Evolutionary conservation across 2,888 invertebrate species (phyloP).

Genomic region (Oxyscelio sp.): DNA sequence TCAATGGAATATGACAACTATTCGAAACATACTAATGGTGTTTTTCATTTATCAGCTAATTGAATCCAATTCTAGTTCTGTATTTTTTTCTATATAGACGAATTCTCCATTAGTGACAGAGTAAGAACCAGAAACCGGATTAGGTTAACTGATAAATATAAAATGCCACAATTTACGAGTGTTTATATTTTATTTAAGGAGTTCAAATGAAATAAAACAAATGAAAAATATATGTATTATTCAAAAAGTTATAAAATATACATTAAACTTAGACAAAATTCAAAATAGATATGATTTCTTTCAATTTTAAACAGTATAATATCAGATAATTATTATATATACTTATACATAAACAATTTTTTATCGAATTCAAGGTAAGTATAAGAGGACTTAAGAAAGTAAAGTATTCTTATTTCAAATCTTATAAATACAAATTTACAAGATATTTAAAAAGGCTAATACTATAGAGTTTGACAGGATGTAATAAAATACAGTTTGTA

Average conservation of each 20-base stretch:
- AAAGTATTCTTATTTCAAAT: conserved; percentile 20
- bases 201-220: background rate
- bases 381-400: conserved; percentile 10
- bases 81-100: no score
- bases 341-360: no score
- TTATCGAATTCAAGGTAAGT: background rate
- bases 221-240: background rate
- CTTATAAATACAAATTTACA: conserved; percentile 10
- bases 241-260: background rate
- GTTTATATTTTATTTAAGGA: background rate
- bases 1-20: no score
- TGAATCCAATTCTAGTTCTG: no score
- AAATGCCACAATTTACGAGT: no score
- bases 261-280: background rate
- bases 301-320: no score
- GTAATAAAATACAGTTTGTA: conserved; percentile 28
- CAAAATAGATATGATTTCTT: no score
- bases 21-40: no score
- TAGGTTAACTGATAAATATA: no score
- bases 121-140: no score
- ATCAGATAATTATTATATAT: background rate
- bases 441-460: background rate
- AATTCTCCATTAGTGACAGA: no score
- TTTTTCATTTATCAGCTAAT: no score
- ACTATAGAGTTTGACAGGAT: conserved; percentile 23